Evolutionary conservation across 2,888 invertebrate genomes (phyloP).

Genomic region (Parapristionchus giblindavisi): DNA sequence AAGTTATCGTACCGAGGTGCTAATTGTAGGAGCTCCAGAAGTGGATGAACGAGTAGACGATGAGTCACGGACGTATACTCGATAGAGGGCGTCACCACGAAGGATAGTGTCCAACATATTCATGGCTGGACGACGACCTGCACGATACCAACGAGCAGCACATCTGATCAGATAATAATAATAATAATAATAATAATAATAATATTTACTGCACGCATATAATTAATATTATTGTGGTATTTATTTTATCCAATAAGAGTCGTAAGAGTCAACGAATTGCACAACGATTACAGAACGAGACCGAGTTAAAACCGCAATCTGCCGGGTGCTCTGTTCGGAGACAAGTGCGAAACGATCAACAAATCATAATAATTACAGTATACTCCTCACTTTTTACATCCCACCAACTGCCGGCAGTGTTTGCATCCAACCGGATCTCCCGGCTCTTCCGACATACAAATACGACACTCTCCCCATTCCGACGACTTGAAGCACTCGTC

Average conservation of each 20-base stretch:
- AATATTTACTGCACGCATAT: not conserved
- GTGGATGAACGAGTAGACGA: too few relatives aligned
- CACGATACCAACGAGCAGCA: conserved; percentile 20
- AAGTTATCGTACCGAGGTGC: too few relatives aligned
- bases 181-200: not conserved
- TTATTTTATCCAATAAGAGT: too few relatives aligned
- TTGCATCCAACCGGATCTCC: conserved; percentile 19
- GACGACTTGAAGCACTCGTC: conserved; percentile 22
- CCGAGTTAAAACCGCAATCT: too few relatives aligned
- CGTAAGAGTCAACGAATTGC: too few relatives aligned
- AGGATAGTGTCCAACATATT: not conserved
- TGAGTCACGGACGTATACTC: too few relatives aligned
- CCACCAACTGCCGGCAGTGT: conserved; percentile 21
- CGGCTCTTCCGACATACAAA: conserved; percentile 23
- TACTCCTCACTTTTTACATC: conserved; percentile 27
- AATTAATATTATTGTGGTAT: too few relatives aligned
- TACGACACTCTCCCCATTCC: conserved; percentile 30
- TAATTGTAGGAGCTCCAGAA: too few relatives aligned
- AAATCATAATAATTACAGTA: not conserved
- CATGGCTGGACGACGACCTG: conserved; percentile 10
- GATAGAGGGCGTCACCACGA: too few relatives aligned
- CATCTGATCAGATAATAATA: not conserved
- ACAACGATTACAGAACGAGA: too few relatives aligned
- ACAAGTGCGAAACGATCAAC: too few relatives aligned
- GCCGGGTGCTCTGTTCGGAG: too few relatives aligned